Base-by-base conservation (phyloP, 2,888 invertebrate genomes). In the Meganola albula region DNA sequence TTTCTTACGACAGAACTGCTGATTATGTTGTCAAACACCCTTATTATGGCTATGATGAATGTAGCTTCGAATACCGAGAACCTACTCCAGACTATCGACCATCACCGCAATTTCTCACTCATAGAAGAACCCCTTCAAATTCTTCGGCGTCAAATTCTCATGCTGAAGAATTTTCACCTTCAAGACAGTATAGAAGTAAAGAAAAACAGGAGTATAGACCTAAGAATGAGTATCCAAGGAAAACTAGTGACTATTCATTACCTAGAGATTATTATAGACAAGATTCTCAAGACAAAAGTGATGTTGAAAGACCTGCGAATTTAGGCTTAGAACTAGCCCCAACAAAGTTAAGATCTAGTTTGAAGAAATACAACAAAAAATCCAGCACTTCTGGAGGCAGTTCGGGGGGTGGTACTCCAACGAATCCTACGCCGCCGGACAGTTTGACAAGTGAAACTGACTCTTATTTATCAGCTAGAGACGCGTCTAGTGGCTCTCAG, bases 401-500 rank as follows among this genome's bases (percentile, higher is more conserved):
- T 41, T 90, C 91, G 0, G 90, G 90, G 0, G 91, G 90, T 0
- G 89, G 88, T 9, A 93, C 94, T 1, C 93, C 94, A 10, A 93
- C 94, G 0, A 93, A 93, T 69, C 93, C 93, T 1, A 94, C 95
- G 4, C 95, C 95, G 0, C 94, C 95, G 0, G 95, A 95, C 56
- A 94, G 94, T 47, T 63, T 94, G 38, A 92, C 94, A 0, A 94
- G 94, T 58, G 96, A 96, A 55, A 82, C 83, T 12, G 96, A 95
- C 63, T 94, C 94, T 24, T 96, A 95, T 71, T 91, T 94, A 50
- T 96, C 96, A 5, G 96, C 96, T 10, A 89, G 93, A 58, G 94
- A 94, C 58, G 90, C 88, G 1, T 88, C 90, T 8, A 87, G 90
- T 37, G 90, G 90, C 12, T 91, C 91, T n/a, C 89, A 89, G 40